Conservation (phyloP, 2,797 vertebrate species). For the Acanthornis magna region DNA sequence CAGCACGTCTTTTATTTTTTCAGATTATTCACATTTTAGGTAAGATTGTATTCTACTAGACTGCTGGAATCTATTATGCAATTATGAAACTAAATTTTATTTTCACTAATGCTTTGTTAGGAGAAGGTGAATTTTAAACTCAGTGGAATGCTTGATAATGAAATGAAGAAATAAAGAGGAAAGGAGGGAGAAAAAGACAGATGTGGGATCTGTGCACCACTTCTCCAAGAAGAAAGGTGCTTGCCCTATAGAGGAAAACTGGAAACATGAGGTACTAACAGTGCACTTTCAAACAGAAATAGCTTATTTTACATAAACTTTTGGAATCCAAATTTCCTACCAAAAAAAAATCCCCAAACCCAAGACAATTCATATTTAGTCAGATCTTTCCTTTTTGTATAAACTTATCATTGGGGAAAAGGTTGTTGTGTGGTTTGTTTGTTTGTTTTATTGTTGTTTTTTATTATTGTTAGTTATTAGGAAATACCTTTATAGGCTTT, state of each 20-base stretch:
- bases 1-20: neutral
- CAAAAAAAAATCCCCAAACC: neutral
- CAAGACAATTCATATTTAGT: neutral
- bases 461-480: neutral
- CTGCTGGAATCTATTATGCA: neutral
- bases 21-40: neutral
- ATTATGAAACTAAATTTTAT: neutral
- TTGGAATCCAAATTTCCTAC: neutral
- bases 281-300: neutral
- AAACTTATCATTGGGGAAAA: neutral
- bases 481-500: neutral
- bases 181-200: neutral
- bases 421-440: neutral
- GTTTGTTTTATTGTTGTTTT: neutral
- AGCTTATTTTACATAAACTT: neutral
- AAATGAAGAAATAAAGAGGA: neutral
- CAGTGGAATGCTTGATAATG: neutral
- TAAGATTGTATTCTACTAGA: neutral
- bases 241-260: neutral
- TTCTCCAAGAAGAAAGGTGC: neutral
- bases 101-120: neutral
- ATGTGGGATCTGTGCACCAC: neutral
- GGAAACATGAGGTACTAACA: neutral
- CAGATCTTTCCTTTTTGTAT: neutral
- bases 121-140: neutral